phyloP scores from a whole-genome alignment of 2,113 vertebrate genomes.

The Grantiella picta region DNA sequence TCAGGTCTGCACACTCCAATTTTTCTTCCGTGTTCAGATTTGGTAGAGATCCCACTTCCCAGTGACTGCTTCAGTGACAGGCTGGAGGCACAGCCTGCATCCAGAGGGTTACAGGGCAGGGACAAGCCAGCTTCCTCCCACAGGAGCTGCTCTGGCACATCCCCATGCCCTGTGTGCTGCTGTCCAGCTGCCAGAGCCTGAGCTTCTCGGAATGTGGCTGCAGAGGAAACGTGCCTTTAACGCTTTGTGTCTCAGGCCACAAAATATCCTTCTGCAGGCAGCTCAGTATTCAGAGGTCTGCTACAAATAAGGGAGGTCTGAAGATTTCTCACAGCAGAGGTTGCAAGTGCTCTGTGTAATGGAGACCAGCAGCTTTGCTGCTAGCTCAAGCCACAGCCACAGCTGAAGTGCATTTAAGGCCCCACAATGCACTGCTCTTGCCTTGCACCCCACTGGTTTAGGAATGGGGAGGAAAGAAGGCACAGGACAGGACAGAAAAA shows the following conservation, averaged over 20 bases:
- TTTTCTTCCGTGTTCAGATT: neutral
- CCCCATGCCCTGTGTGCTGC: neutral
- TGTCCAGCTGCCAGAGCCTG: neutral
- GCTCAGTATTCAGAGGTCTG: neutral
- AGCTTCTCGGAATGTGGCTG: neutral
- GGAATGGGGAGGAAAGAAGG: neutral
- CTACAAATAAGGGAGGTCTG: neutral
- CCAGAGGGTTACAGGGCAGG: neutral
- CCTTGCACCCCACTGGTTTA: neutral
- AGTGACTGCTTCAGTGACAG: neutral
- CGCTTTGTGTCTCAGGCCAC: neutral
- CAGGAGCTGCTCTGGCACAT: slow-evolving; percentile 39
- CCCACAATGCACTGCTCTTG: neutral
- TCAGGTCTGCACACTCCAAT: neutral
- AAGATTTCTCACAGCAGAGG: slow-evolving; percentile 6
- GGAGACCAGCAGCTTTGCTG: neutral
- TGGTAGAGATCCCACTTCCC: neutral
- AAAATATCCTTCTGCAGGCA: neutral
- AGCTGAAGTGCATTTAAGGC: neutral
- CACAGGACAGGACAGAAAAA: neutral
- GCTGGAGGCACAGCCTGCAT: neutral
- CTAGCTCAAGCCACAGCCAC: neutral
- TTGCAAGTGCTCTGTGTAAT: neutral
- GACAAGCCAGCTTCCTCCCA: slow-evolving; percentile 25
- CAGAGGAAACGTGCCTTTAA: neutral